Evolutionary conservation across 2,797 vertebrate genomes (phyloP).

Genomic region (Aulostomus chinensis): DNA sequence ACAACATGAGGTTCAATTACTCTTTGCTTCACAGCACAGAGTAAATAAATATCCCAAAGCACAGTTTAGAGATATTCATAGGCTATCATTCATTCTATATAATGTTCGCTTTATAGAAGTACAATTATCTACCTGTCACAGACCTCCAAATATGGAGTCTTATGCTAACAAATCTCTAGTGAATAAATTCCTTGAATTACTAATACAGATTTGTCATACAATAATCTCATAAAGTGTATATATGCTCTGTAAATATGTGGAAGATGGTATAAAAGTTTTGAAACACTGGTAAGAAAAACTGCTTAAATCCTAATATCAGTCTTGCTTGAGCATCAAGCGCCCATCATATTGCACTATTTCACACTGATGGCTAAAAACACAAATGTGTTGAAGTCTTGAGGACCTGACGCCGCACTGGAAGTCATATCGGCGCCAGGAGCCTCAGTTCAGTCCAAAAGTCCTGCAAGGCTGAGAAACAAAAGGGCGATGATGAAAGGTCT

Average conservation of each 20-base stretch:
- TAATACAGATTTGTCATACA: slow-evolving; percentile 79
- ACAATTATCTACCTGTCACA: slow-evolving; percentile 85
- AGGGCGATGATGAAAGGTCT: slow-evolving; percentile 67
- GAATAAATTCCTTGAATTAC: slow-evolving; percentile 84
- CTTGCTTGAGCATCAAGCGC: slow-evolving; percentile 81
- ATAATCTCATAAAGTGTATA: slow-evolving; percentile 78
- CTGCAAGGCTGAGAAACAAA: slow-evolving; percentile 78
- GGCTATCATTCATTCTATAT: slow-evolving; percentile 85
- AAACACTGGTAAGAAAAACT: slow-evolving; percentile 75
- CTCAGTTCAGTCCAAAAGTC: slow-evolving; percentile 66
- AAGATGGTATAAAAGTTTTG: slow-evolving; percentile 81
- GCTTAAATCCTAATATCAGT: slow-evolving; percentile 72
- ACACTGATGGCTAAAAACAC: slow-evolving; percentile 79
- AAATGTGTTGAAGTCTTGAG: slow-evolving; percentile 77
- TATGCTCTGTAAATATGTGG: slow-evolving; percentile 77
- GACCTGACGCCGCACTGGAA: slow-evolving; percentile 64
- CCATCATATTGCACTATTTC: slow-evolving; percentile 79
- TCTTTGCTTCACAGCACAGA: slow-evolving; percentile 57
- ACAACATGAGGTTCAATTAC: slow-evolving; percentile 76
- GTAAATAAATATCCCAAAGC: slow-evolving; percentile 80
- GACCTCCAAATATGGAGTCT: slow-evolving; percentile 81
- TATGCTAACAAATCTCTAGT: slow-evolving; percentile 82
- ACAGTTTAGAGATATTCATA: slow-evolving; percentile 84
- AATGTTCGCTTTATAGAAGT: slow-evolving; percentile 76
- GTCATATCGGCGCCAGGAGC: slow-evolving; percentile 61